Base-by-base conservation (phyloP, 2,888 invertebrate species). In the Cantharis lateralis region DNA sequence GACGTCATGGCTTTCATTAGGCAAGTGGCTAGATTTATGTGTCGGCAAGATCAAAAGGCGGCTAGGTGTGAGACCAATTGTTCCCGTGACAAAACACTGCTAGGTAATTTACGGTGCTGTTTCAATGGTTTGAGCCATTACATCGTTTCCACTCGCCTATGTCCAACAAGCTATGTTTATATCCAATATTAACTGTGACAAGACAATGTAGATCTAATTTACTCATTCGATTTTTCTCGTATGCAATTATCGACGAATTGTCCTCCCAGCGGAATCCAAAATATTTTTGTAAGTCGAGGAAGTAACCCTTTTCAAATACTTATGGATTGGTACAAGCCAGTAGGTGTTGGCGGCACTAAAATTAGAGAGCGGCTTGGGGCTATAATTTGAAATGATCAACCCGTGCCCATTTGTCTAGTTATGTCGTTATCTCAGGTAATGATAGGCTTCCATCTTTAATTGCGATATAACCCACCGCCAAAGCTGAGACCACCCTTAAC, bases 71-170 rank as follows among this genome's bases (percentile, higher is more conserved):
- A 88, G 88, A 88, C 88, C 88, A 88, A 88, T 88, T 88, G 88
- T 88, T 88, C 88, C 88, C 88, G 88, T 88, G 88, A 88, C 88
- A 88, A 88, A 88, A 88, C 88, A 88, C 87, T 87, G 88, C 87
- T 83, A 86, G 87, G 86, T 88, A 88, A 88, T 88, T 88, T 88
- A 88, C 88, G 85, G 86, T 81, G 82, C 82, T 79, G 80, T 84
- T 84, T 84, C 84, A 84, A 84, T 84, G 84, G 84, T 83, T 73
- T 62, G 73, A 71, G 70, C 71, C 74, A 66, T 74, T 71, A 70
- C 75, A 72, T 75, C 77, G 74, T 63, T 76, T 26, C 70, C 68
- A 66, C 68, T 74, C 68, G 68, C 63, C 26, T 72, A 68, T 69
- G 75, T 70, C 64, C 74, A 70, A 68, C 74, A 66, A 74, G 66